A percentile compares a stretch with the other conserved stretches of the same genome.
These are phyloP conservation scores for Psophia crepitans DNA, from an alignment of 2,113 vertebrate species.

Conservation along the genomic window DNA sequence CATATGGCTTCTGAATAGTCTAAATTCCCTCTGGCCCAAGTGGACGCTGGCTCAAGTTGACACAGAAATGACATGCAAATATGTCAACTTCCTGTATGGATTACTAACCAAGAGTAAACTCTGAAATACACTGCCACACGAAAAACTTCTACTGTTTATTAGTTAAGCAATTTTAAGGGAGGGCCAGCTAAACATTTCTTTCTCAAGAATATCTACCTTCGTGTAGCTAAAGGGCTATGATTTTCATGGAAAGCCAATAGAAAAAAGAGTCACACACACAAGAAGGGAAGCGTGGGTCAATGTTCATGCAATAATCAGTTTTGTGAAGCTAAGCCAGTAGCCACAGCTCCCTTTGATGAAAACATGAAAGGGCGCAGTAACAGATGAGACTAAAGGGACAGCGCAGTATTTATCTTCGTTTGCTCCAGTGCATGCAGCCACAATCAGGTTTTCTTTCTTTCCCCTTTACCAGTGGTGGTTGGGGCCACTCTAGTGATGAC, in stretches of 20 bases:
- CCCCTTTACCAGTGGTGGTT: neutral
- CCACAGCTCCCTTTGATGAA: neutral
- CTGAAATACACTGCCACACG: neutral
- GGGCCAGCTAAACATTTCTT: neutral
- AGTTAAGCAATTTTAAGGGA: neutral
- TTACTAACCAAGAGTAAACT: neutral
- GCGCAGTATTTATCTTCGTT: neutral
- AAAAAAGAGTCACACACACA: neutral
- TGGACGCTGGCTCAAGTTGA: neutral
- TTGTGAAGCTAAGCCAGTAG: conserved; percentile 24
- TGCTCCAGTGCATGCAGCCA: neutral
- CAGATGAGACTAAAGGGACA: neutral
- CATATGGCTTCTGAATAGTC: neutral
- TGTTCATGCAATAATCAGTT: neutral
- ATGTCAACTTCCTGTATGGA: neutral
- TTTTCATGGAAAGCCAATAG: neutral
- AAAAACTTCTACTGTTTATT: neutral
- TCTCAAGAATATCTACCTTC: conserved; percentile 11
- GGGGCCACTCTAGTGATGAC: neutral
- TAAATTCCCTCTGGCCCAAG: neutral
- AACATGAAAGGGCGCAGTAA: neutral
- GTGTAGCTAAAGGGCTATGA: neutral
- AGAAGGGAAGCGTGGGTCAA: neutral
- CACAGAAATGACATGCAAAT: neutral
- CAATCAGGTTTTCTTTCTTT: neutral